Percentiles rank a stretch among this genome's conserved stretches.
Evolutionary conservation across 2,888 invertebrate genomes (phyloP).

Genomic region (Pandemis heparana): DNA sequence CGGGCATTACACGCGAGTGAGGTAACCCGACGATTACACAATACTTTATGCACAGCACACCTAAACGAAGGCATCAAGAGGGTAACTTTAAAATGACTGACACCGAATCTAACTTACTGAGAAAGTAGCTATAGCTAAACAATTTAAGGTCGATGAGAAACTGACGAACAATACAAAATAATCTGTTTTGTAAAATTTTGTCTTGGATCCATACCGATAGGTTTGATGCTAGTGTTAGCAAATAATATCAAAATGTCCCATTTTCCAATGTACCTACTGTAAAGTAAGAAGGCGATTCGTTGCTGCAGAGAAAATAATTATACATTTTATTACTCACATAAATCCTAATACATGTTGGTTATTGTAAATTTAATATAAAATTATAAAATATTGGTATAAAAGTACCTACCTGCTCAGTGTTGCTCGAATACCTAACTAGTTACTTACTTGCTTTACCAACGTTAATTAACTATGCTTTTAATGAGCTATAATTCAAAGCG

Average conservation of each 20-base stretch:
- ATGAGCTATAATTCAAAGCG: no score
- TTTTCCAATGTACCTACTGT: neutral
- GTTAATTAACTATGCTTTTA: no score
- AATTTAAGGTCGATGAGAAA: neutral
- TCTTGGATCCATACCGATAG: neutral
- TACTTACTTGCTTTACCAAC: no score
- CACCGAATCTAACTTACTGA: neutral
- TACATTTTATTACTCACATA: neutral
- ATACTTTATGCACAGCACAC: conserved; percentile 33
- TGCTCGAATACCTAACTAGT: no score
- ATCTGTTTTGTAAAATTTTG: neutral
- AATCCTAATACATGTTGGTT: no score
- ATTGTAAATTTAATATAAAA: no score
- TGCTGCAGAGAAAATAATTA: neutral
- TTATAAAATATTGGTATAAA: no score
- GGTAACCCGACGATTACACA: conserved; percentile 36
- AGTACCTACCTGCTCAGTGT: no score
- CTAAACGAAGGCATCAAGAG: conserved; percentile 30
- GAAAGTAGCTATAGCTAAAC: neutral
- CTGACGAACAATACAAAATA: no score
- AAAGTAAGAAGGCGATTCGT: conserved; percentile 16
- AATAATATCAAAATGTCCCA: neutral
- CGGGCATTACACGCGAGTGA: conserved; percentile 38
- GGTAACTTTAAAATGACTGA: conserved; percentile 1
- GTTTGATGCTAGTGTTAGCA: neutral